Base-by-base conservation (phyloP, 1,140 invertebrate species). In the Nylanderia fulva region DNA sequence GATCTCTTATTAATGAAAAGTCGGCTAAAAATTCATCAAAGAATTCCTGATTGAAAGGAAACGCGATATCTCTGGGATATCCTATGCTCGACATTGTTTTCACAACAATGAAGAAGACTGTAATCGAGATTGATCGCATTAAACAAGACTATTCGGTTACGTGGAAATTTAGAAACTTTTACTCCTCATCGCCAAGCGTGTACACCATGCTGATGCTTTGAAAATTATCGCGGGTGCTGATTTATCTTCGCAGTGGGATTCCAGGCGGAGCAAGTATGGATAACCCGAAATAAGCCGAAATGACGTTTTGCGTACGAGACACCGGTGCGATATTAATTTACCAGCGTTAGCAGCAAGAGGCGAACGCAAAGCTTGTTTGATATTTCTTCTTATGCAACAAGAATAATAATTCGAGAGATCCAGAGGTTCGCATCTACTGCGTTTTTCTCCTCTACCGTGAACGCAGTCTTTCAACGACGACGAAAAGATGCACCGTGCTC, bases 141-240 rank as follows among this genome's bases (percentile, higher is more conserved):
- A 82, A 82, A 58, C 66, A 82, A 71, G 66, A 71, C 77, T 82
- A 82, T 82, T 82, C 18, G 48, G 36, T 82, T 82, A 82, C 77
- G 36, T 36, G 24, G 36, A 71, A 82, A 71, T 82, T 79, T 71
- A 71, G 21, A 58, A 82, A 82, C 66, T 82, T 84, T 72, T 72
- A 84, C 75, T 77, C 56, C 27, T 42, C 6, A 42, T n/a, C 66
- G 13, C 9, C 36, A 15, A 27, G 18, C n/a, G 60, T 48, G 45
- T 52, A 24, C 24, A 66, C n/a, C 36, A 42, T 9, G 39, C 39
- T 21, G 64, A 13, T 61, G 42, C 83, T 85, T 74, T 66, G 61
- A 85, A 85, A 86, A 87, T 80, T 66, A 71, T 80, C 48, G 24
- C 45, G 15, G 4, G 15, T 13, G 8, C 54, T 82, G 77, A 21